Conservation (phyloP, 35 echinoderm and acorn worm genomes). For the Strongylocentrotus purpuratus region DNA sequence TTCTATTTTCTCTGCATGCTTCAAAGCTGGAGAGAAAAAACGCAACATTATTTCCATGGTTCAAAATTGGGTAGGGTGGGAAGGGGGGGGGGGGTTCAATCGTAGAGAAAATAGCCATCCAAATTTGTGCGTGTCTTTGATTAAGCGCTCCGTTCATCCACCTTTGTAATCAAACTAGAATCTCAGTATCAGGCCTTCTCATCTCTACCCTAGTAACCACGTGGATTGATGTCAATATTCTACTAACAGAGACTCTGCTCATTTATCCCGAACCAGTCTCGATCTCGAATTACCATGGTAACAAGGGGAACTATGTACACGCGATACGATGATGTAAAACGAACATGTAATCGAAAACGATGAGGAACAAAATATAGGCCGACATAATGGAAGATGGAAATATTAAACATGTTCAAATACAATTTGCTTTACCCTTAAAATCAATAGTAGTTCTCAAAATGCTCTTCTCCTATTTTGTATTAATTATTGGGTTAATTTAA, state of each 20-base stretch:
- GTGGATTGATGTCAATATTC: neutral
- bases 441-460: no score
- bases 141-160: neutral
- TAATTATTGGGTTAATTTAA: no score
- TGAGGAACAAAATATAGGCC: neutral
- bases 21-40: no score
- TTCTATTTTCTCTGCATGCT: no score
- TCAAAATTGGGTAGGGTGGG: no score
- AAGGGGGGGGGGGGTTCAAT: no score
- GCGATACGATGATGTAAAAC: neutral
- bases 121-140: neutral
- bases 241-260: neutral
- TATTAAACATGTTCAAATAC: neutral
- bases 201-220: neutral
- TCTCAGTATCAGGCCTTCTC: neutral
- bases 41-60: no score
- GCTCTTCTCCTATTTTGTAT: no score
- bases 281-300: neutral
- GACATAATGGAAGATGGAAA: neutral
- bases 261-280: neutral
- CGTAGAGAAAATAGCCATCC: neutral
- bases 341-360: neutral
- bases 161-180: neutral
- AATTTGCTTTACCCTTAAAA: neutral
- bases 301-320: neutral